Evolutionary conservation across 1,140 invertebrate species (phyloP).

Genomic region (Belonocnema kinseyi): DNA sequence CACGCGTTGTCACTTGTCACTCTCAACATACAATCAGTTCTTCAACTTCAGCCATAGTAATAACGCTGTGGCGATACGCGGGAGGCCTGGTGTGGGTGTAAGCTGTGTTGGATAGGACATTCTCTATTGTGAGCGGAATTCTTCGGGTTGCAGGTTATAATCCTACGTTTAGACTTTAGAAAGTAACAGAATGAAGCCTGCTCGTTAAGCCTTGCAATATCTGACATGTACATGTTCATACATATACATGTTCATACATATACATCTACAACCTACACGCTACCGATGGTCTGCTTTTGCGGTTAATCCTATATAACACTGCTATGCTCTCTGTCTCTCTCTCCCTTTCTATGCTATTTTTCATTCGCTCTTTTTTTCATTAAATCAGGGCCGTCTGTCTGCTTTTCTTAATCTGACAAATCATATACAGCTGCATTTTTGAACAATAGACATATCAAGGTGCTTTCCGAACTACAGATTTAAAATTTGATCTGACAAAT

Average conservation of each 20-base stretch:
- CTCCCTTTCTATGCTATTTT: background rate
- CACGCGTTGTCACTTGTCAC: constrained; percentile 13
- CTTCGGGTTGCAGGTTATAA: constrained; percentile 67
- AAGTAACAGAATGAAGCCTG: constrained; percentile 60
- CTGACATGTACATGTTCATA: constrained; percentile 42
- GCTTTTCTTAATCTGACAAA: constrained; percentile 5
- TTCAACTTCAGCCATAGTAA: constrained; percentile 4
- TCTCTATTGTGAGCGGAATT: constrained; percentile 66
- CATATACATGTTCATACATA: no score
- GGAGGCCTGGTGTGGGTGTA: constrained; percentile 52
- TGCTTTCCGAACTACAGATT: no score
- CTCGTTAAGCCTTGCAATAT: constrained; percentile 44
- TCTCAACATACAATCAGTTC: background rate
- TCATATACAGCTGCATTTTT: background rate
- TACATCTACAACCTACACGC: background rate
- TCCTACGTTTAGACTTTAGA: constrained; percentile 61
- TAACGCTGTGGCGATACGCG: constrained; percentile 27
- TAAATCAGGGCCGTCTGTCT: constrained; percentile 11
- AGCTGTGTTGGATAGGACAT: constrained; percentile 58
- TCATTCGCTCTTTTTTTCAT: constrained; percentile 7
- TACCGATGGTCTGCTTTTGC: constrained; percentile 42
- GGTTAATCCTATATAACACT: constrained; percentile 16
- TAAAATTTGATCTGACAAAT: no score
- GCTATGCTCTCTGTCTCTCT: background rate
- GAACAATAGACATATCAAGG: background rate